Evolutionary conservation across 1,140 invertebrate species (phyloP), one percentile per base, ranked within the genome.

Genomic region (Camponotus floridanus): DNA sequence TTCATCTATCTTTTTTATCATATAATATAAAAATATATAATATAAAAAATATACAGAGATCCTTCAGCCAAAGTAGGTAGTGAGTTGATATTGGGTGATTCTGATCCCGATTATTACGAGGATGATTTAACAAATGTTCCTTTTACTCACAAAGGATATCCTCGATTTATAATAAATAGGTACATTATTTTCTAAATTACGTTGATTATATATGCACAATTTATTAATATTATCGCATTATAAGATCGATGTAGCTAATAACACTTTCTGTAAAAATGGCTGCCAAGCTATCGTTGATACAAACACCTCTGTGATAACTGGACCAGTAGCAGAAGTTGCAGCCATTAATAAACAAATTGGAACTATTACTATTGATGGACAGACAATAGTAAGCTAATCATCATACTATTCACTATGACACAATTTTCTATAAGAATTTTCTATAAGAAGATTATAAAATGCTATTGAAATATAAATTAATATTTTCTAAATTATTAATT

Each of bases 211-310:
- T 0, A 33, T 26, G 26, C 26, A 26, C 26, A 26, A 70, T 15
- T 67, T 51, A 1, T 51, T 33, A 51, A 78, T 42, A 33, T 73
- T 26, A 71, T 83, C 18, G 57, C 39, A 31, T 88, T 78, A 74
- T 88, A 96, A 96, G 7, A 94, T 98, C 26, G 87, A 92, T 48
- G 93, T 98, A 78, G 11, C 3, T 5, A 95, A 95, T 18, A 95
- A 96, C 1, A 90, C 92, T n/a, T 96, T 98, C 91, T 98, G 98
- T 91, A 74, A 94, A 42, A 94, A 95, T 26, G 98, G 98, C 21
- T 99, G 98, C 92, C 95, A 98, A 95, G 99, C 98, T 39, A 99
- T 99, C 95, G 99, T 99, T 65, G 99, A 99, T 95, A 99, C 99
- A 76, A 99, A 99, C 81, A 99, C 99, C 76, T 99, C 98, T 59